These are phyloP conservation scores for Dioctria rufipes DNA, from an alignment of 2,888 invertebrate genomes.

Conservation along the genomic window DNA sequence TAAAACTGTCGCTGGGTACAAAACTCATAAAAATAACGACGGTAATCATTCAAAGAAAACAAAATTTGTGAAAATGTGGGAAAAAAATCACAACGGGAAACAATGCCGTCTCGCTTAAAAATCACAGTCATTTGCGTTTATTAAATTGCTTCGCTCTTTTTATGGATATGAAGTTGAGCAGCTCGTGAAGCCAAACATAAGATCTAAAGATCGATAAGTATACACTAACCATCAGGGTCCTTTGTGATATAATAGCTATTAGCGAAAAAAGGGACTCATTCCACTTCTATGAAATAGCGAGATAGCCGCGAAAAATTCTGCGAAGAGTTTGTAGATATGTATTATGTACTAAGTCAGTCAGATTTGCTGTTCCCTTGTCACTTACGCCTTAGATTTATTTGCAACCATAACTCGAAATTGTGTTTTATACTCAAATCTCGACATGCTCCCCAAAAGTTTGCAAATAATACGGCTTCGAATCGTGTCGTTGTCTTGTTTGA, in stretches of 20 bases:
- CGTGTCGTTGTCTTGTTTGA: conserved; percentile 23
- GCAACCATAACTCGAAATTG: conserved; percentile 40
- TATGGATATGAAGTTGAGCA: conserved; percentile 37
- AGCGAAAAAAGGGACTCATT: conserved; percentile 12
- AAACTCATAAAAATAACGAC: conserved; percentile 21
- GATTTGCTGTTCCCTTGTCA: conserved; percentile 2
- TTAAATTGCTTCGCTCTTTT: conserved; percentile 23
- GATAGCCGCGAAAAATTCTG: neutral
- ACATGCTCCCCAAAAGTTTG: no score
- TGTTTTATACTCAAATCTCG: neutral
- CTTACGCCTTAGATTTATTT: conserved; percentile 41
- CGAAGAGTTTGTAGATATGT: neutral
- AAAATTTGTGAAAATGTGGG: conserved; percentile 15
- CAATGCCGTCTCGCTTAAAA: conserved; percentile 27
- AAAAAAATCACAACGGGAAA: conserved; percentile 3
- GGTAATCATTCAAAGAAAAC: conserved; percentile 17
- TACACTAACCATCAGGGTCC: neutral
- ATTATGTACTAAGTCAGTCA: neutral
- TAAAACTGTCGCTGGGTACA: conserved; percentile 13
- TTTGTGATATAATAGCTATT: neutral
- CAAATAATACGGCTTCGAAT: neutral
- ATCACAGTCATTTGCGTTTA: conserved; percentile 32
- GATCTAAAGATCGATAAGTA: conserved; percentile 1
- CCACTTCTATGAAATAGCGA: conserved; percentile 7
- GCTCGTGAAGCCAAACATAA: neutral